phyloP scores from a whole-genome alignment of 1,140 invertebrate species.

The Copidosoma floridanum region DNA sequence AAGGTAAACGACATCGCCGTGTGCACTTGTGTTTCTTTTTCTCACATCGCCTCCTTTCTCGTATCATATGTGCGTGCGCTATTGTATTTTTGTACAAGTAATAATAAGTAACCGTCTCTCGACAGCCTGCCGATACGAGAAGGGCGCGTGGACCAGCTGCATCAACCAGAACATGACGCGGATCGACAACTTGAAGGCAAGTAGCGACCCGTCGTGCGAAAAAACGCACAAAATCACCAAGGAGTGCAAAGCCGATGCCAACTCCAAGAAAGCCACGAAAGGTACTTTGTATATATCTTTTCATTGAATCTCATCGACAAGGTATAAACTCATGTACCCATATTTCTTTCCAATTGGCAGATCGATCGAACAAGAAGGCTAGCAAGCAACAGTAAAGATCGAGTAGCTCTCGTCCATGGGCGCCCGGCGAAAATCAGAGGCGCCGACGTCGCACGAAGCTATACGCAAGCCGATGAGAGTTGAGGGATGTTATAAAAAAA shows the following conservation, averaged over 20 bases:
- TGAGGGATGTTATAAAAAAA: no score
- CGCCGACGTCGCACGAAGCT: constrained; percentile 1
- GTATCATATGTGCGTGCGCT: not conserved
- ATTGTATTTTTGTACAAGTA: not conserved
- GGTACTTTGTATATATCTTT: constrained; percentile 39
- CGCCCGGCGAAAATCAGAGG: constrained; percentile 16
- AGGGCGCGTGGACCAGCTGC: constrained; percentile 72
- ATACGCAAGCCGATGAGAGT: no score
- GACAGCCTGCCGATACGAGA: constrained; percentile 78
- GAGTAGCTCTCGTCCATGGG: no score
- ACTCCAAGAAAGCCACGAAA: constrained; percentile 62
- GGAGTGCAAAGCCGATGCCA: constrained; percentile 70
- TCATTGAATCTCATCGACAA: not conserved
- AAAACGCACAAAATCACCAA: constrained; percentile 69
- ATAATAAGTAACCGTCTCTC: no score
- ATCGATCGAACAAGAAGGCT: constrained; percentile 44
- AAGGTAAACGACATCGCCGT: constrained; percentile 18
- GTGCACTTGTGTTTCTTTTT: not conserved
- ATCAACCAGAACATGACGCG: constrained; percentile 68
- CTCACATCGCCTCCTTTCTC: not conserved
- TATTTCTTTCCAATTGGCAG: no score
- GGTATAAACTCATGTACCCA: no score
- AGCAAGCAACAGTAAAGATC: constrained; percentile 33
- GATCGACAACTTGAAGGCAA: constrained; percentile 71
- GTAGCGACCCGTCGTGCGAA: constrained; percentile 72